Evolutionary conservation across 2,113 vertebrate genomes (phyloP), one percentile per base, ranked within the genome.

Genomic region (Cottus gobio): DNA sequence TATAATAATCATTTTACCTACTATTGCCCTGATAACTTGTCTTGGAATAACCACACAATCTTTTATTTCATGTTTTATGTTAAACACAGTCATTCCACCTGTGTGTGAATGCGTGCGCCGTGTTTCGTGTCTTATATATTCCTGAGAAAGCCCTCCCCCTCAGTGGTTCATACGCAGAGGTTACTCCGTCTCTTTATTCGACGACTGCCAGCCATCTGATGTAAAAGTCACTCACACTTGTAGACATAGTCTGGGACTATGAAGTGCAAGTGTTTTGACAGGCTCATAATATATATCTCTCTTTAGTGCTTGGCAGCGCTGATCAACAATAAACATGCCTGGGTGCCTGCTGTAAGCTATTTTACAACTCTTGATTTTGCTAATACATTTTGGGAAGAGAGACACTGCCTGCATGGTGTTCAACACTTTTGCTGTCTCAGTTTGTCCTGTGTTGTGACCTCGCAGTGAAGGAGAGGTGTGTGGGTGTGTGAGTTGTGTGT

Each of bases 251-350:
- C 44, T 71, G 22, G 31, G 46, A 71, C 75, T 64, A 62, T 85
- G 79, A 54, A 77, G 64, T 76, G 76, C 60, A 66, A 71, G 64
- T 70, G 61, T 74, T 80, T 61, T 85, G 82, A 87, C 86, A 89
- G 76, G 48, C 78, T 85, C 69, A 82, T 86, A 75, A 82, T 86
- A 80, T 77, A 79, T 84, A 44, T 44, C 67, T 87, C 70, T 65
- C 52, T 71, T 80, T 64, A 58, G 67, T 71, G 75, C 64, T 63
- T 71, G 75, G 75, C 83, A 82, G 79, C 5, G 50, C 75, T 6
- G 15, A 80, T 86, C 72, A 83, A 80, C 79, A 82, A 85, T 86
- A 86, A 86, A 83, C 84, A 91, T 79, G 83, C 78, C 76, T 64
- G 67, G 75, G 31, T 83, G 79, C 67, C 48, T 77, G 85, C 74